These are phyloP conservation scores for Phrynosoma blainvillii DNA, from an alignment of 2,113 vertebrate species.

Conservation along the genomic window DNA sequence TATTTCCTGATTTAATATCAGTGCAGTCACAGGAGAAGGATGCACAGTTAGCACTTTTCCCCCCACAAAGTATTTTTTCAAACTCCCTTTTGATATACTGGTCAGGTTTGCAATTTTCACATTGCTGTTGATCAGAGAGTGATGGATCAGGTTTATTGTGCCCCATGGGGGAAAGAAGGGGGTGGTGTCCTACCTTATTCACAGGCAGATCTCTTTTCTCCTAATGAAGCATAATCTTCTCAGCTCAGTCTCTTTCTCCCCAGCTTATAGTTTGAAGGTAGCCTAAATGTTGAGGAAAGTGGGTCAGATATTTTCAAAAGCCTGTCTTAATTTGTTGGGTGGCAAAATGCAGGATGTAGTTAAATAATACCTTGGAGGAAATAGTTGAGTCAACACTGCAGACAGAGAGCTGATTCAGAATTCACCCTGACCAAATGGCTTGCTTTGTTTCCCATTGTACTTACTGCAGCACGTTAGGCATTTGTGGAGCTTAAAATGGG, in stretches of 20 bases:
- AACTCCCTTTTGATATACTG: constrained; percentile 81
- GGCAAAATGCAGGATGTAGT: neutral
- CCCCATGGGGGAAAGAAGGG: neutral
- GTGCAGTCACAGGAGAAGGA: constrained; percentile 73
- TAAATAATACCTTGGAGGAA: neutral
- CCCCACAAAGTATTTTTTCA: constrained; percentile 79
- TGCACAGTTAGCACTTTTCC: constrained; percentile 80
- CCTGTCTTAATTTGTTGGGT: neutral
- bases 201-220: constrained; percentile 38
- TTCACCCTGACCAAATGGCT: neutral
- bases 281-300: constrained; percentile 27
- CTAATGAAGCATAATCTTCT: constrained; percentile 38
- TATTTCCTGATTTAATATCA: constrained; percentile 85
- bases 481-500: too few relatives aligned
- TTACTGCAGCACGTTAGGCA: too few relatives aligned
- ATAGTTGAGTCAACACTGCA: neutral
- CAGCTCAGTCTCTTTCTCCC: accelerated
- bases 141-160: constrained; percentile 60
- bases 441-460: too few relatives aligned
- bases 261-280: neutral
- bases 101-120: constrained; percentile 76
- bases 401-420: neutral
- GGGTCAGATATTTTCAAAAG: constrained; percentile 11
- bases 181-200: constrained; percentile 27
- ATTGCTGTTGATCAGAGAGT: constrained; percentile 68